These are phyloP conservation scores for Sericinus montela DNA, from an alignment of 2,888 invertebrate genomes.

Conservation along the genomic window DNA sequence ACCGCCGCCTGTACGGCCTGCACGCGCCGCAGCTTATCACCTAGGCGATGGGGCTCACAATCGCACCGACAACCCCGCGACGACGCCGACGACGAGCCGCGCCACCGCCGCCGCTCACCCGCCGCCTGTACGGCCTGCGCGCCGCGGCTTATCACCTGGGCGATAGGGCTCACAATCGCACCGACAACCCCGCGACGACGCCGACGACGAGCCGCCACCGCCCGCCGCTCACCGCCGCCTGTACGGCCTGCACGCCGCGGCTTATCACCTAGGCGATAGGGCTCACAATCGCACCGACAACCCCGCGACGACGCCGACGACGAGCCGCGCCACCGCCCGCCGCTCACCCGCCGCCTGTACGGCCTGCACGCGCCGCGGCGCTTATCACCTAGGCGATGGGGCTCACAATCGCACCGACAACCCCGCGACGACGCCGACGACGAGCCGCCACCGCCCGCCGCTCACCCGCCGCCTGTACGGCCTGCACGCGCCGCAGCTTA, in stretches of 20 bases:
- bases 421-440: constrained; percentile 82
- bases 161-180: not conserved
- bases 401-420: not conserved
- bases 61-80: too few relatives aligned
- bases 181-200: constrained; percentile 86
- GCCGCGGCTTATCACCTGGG: constrained; percentile 87
- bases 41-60: constrained; percentile 42
- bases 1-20: too few relatives aligned
- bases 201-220: constrained; percentile 74
- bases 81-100: constrained; percentile 76
- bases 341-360: constrained; percentile 88
- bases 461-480: constrained; percentile 90
- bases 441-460: constrained; percentile 83
- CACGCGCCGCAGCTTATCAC: constrained; percentile 91
- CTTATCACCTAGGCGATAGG: constrained; percentile 81
- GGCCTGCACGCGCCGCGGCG: constrained; percentile 94
- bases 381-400: constrained; percentile 80
- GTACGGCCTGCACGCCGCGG: constrained; percentile 93
- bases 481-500: constrained; percentile 92
- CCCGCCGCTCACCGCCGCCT: constrained; percentile 90
- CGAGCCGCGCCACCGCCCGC: constrained; percentile 81
- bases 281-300: not conserved
- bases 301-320: constrained; percentile 82
- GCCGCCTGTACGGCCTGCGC: constrained; percentile 92
- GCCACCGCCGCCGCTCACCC: constrained; percentile 85